Percentiles rank a stretch among this genome's conserved stretches.
phyloP scores from a whole-genome alignment of 2,797 vertebrate genomes.

The Pteronotus mesoamericanus region DNA sequence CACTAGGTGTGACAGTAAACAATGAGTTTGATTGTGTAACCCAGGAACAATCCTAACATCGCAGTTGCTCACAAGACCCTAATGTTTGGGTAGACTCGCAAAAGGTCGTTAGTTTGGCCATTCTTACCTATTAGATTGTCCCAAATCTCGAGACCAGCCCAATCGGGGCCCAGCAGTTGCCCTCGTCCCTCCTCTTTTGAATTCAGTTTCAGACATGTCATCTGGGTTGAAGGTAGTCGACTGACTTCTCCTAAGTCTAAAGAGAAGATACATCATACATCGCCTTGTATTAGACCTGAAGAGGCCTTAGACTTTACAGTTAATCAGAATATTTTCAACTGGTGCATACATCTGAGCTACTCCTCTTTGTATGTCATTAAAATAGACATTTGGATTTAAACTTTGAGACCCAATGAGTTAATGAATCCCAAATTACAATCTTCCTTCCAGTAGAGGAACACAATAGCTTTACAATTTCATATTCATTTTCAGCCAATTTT shows the following conservation, averaged over 20 bases:
- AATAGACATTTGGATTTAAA: neutral
- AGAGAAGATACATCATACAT: constrained; percentile 25
- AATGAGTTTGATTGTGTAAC: neutral
- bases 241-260: constrained; percentile 94
- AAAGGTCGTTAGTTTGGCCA: neutral
- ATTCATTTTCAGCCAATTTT: neutral
- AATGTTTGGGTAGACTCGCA: neutral
- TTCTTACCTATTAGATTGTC: constrained; percentile 87
- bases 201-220: constrained; percentile 91
- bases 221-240: constrained; percentile 96
- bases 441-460: neutral
- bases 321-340: neutral
- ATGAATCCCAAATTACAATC: neutral
- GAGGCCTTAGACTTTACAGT: neutral
- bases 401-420: neutral
- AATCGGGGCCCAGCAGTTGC: constrained; percentile 95
- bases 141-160: constrained; percentile 97
- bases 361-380: neutral
- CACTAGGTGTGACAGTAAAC: neutral
- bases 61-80: neutral
- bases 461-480: neutral
- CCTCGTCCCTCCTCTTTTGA: constrained; percentile 96
- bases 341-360: neutral
- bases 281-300: neutral
- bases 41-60: neutral